Evolutionary conservation across 2,797 vertebrate genomes (phyloP), one percentile per base, ranked within the genome.

Genomic region (Chelon labrosus): DNA sequence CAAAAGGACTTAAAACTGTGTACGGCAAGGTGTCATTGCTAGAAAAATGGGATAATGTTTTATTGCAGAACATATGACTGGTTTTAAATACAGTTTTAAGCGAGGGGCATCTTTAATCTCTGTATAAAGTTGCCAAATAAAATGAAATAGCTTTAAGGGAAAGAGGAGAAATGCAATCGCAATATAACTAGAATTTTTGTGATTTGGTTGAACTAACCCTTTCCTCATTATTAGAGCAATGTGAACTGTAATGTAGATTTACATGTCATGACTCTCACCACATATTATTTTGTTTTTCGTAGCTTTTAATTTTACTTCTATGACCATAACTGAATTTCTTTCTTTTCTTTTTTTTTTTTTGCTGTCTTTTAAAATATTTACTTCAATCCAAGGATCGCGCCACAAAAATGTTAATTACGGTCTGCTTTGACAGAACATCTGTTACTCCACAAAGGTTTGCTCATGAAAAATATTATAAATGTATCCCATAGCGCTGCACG

Each of bases 381-480:
- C 78, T 73, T 79, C 50, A 49, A 54, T 60, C 10, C 55, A 66
- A 35, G 17, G 19, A 62, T 57, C 49, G 37, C 51, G 38, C 6
- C 56, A 82, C 67, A 79, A 58, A 76, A 70, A 65, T 61, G 77
- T 84, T 72, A 77, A 89, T 88, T 77, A 85, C 54, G 27, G 19
- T 78, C 39, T 72, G 79, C 71, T 87, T 85, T 86, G 86, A 87
- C 85, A 89, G 80, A 75, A 81, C 76, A 86, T 89, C 77, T 87
- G 75, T 85, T 85, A 85, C 65, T 61, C 47, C 41, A 65, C 54
- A 85, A 83, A 85, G 70, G 71, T 77, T 87, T 86, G 39, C 70
- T 79, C 39, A 53, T 77, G 62, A 75, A 83, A 77, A 85, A 85
- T 60, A 68, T 82, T 77, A 87, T 73, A 79, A 89, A 89, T 87